Base-by-base conservation (phyloP, 1,140 invertebrate species). In the Bilobella aurantiaca region DNA sequence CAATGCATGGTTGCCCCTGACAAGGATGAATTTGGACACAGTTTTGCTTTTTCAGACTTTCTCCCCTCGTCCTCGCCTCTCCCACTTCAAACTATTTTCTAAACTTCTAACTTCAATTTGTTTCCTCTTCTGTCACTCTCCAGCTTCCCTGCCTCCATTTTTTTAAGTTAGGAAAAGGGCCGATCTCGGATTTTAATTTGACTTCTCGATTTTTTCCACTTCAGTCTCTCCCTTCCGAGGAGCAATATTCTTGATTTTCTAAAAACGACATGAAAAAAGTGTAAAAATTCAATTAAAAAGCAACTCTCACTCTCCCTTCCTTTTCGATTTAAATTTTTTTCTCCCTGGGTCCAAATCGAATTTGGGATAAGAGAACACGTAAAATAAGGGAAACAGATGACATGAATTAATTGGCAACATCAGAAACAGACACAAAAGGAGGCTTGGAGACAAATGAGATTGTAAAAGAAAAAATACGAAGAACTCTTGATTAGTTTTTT, bases 11-110 rank as follows among this genome's bases (percentile, higher is more conserved):
- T 53, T 56, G 61, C 60, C 58, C 32, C 56, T 69, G 70, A 72
- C 70, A 65, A 56, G 65, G 67, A 72, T 69, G 59, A 64, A 72
- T 72, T 67, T 61, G 46, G 61, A 72, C 70, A 72, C 60, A 67
- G 65, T 72, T 72, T 72, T 72, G 64, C 70, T 72, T 72, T 72
- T 72, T 56, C 65, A 68, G 53, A 68, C 66, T 71, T 68, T 58
- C 59, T 63, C 58, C 29, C n/a, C 60, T 29, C 1, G 2, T 65
- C 46, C 34, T 32, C 63, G 37, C 59, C 53, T 46, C 30, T 46
- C 32, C 62, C 62, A 25, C 25, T n/a, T n/a, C n/a, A n/a, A n/a
- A n/a, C 56, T 25, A 28, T 29, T 25, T 34, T 64, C 61, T 59
- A 58, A n/a, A 53, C 25, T 23, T 53, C 49, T 12, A 53, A 53